phyloP scores from a whole-genome alignment of 2,113 vertebrate genomes.

The Toxostoma redivivum region DNA sequence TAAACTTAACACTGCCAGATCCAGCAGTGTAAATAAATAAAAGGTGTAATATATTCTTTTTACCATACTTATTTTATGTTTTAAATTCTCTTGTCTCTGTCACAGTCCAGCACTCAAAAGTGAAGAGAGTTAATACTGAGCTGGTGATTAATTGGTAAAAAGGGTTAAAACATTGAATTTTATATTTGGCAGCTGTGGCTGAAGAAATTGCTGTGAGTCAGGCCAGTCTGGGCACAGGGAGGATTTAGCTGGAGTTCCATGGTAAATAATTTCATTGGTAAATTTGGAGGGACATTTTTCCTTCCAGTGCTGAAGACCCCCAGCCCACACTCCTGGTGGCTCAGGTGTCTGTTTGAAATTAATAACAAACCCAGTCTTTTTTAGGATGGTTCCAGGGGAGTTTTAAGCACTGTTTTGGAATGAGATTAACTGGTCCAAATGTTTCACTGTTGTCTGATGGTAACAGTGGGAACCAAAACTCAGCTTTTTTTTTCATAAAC shows the following conservation, averaged over 20 bases:
- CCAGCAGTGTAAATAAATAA: background rate
- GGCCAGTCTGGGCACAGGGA: background rate
- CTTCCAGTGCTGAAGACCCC: background rate
- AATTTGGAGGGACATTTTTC: background rate
- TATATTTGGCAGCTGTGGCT: background rate
- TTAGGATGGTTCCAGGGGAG: background rate
- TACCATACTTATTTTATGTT: fast-evolving
- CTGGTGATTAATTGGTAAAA: background rate
- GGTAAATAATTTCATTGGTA: background rate
- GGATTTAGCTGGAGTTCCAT: too few relatives aligned
- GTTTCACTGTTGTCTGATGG: background rate
- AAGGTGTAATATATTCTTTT: background rate
- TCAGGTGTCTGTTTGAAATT: background rate
- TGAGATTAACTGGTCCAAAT: background rate
- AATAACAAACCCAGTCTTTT: background rate
- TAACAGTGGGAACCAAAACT: fast-evolving
- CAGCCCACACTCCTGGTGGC: background rate
- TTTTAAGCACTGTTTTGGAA: background rate
- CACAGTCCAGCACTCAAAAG: background rate
- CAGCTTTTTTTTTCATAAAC: background rate
- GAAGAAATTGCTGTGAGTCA: background rate
- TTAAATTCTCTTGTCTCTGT: background rate
- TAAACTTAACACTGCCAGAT: background rate
- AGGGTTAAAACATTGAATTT: background rate
- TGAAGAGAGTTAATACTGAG: background rate